Evolutionary conservation across 2,888 invertebrate genomes (phyloP), one percentile per base, ranked within the genome.

Genomic region (Buathra laborator): DNA sequence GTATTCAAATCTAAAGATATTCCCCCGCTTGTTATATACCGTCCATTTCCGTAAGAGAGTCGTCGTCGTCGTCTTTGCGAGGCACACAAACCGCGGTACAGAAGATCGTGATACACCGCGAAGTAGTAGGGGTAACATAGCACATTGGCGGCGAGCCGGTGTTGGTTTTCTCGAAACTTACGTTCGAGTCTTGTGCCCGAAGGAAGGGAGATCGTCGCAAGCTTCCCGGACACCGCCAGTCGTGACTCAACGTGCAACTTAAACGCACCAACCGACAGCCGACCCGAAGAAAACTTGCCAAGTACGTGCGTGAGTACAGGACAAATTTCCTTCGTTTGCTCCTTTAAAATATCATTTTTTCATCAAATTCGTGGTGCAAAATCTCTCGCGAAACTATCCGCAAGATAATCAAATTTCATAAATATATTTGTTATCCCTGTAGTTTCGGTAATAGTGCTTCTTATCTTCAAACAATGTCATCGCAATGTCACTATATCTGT

Each of bases 171-270:
- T 89, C 87, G 88, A 89, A 88, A 87, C 86, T 86, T 88, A 87
- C 86, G 87, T 16, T 12, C 83, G 85, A 71, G 85, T 87, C 87
- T 83, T 86, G 89, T 86, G 86, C 86, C 87, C 83, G 85, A 89
- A 91, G 89, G 90, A 88, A 89, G 89, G 89, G 88, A 90, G 89
- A 88, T 88, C 88, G 87, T 87, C 88, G 88, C 86, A 89, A 90
- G 89, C 90, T 90, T 89, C 89, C 88, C 88, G 85, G 85, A 84
- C 85, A 85, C 89, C 86, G 89, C 89, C 93, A 93, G 93, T 94
- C 92, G 91, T 90, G 90, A 92, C 90, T 92, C 91, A 90, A 92
- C 93, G 92, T 91, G 91, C 92, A 91, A 92, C 91, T 92, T 90
- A 91, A 91, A 90, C 91, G 90, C 92, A 92, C 89, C 90, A 84